Evolutionary conservation across 2,888 invertebrate species (phyloP).

Genomic region (Isotomurus palustris): DNA sequence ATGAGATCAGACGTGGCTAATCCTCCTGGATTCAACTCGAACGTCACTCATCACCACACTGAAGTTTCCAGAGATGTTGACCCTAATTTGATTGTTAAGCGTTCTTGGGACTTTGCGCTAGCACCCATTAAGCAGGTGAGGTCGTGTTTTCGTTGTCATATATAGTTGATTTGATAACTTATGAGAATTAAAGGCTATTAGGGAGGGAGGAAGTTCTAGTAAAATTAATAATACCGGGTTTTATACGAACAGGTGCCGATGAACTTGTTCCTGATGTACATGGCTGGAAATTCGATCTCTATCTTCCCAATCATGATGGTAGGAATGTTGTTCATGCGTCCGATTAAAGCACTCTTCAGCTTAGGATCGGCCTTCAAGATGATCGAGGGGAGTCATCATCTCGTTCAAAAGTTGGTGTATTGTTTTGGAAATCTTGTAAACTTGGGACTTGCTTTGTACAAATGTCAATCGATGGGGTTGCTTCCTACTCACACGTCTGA

Average conservation of each 20-base stretch:
- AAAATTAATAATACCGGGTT: not conserved
- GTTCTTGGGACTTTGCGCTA: slow-evolving; percentile 93
- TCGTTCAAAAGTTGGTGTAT: slow-evolving; percentile 87
- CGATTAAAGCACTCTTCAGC: slow-evolving; percentile 76
- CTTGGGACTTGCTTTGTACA: slow-evolving; percentile 85
- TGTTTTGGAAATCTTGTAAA: slow-evolving; percentile 89
- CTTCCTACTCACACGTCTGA: slow-evolving; percentile 95
- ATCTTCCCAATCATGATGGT: slow-evolving; percentile 99
- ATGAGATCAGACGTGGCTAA: slow-evolving; percentile 55
- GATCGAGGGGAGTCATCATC: slow-evolving; percentile 86
- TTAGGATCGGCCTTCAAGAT: slow-evolving; percentile 70
- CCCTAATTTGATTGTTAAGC: slow-evolving; percentile 80
- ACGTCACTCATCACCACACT: slow-evolving; percentile 63
- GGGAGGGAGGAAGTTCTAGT: no score
- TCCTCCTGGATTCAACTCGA: slow-evolving; percentile 78
- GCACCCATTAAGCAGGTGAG: slow-evolving; percentile 89
- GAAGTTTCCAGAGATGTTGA: slow-evolving; percentile 79
- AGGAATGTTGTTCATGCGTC: slow-evolving; percentile 95
- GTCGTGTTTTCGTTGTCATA: no score
- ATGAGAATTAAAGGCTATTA: no score
- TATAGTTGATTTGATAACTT: no score
- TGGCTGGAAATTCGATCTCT: slow-evolving; percentile 98
- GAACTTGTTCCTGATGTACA: slow-evolving; percentile 99
- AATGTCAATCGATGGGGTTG: slow-evolving; percentile 96
- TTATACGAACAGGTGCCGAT: slow-evolving; percentile 65